These are phyloP conservation scores for Isaurus tuberculatus DNA, from an alignment of 92 coral and sea anemone species.

Conservation along the genomic window DNA sequence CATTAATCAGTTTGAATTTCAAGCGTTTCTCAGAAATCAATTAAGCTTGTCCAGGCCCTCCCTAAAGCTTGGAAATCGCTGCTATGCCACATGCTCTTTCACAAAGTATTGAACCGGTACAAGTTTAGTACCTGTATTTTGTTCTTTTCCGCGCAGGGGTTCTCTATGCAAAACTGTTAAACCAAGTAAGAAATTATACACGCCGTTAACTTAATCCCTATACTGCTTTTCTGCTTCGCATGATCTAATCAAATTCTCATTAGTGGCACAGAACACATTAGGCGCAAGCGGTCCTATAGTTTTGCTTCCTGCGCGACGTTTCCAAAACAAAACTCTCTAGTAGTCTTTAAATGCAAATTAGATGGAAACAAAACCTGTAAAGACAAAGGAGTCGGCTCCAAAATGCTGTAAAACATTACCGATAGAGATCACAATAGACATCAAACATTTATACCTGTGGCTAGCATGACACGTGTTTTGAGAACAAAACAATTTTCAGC, in stretches of 20 bases:
- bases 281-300: background rate
- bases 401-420: background rate
- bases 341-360: background rate
- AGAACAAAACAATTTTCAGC: constrained; percentile 5
- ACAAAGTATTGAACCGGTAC: constrained; percentile 49
- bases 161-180: constrained; percentile 21
- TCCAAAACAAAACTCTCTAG: background rate
- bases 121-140: constrained; percentile 31
- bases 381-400: constrained; percentile 19
- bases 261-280: constrained; percentile 2
- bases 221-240: constrained; percentile 10
- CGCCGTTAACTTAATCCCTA: constrained; percentile 14
- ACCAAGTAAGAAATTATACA: constrained; percentile 39
- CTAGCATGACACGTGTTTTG: constrained; percentile 45
- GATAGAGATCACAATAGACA: constrained; percentile 6
- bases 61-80: background rate
- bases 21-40: background rate
- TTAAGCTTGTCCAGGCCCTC: background rate
- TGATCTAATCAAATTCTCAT: constrained; percentile 33
- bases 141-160: constrained; percentile 8
- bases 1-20: background rate
- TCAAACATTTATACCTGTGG: constrained; percentile 33
- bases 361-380: constrained; percentile 23
- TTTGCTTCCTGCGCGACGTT: background rate
- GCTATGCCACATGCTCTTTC: constrained; percentile 6